Evolutionary conservation across 2,113 vertebrate species (phyloP).

Genomic region (Carlito syrichta): DNA sequence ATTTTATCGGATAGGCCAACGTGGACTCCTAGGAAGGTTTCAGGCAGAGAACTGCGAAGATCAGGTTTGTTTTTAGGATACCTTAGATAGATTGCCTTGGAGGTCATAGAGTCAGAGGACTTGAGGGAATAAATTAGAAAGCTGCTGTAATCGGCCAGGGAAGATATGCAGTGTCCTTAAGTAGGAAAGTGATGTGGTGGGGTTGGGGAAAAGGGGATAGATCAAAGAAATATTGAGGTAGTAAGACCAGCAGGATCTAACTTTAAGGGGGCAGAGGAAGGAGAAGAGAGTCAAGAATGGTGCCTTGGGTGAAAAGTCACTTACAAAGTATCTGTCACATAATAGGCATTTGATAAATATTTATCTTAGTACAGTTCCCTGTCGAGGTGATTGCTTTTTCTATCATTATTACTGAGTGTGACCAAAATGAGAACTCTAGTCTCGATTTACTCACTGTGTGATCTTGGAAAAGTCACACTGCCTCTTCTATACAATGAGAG

Average conservation of each 20-base stretch:
- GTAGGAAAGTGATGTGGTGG: neutral
- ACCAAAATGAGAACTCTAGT: neutral
- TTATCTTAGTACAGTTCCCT: neutral
- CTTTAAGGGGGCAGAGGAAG: neutral
- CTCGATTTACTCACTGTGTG: neutral
- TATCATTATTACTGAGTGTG: neutral
- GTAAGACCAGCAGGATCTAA: neutral
- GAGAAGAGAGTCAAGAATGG: neutral
- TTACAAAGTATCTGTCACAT: neutral
- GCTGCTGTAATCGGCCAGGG: neutral
- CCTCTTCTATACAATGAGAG: constrained; percentile 5
- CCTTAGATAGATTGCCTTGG: neutral
- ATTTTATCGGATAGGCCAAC: neutral
- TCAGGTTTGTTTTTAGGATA: neutral
- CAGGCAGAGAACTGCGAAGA: neutral
- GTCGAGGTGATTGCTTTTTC: neutral
- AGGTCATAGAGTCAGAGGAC: neutral
- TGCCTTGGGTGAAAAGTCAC: neutral
- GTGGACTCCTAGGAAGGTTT: neutral
- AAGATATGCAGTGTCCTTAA: neutral
- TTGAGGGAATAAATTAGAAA: neutral
- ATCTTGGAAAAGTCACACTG: neutral
- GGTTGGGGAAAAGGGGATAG: neutral
- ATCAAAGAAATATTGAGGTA: neutral
- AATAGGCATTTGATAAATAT: neutral